phyloP scores from a whole-genome alignment of 2,888 invertebrate species.

The Chrysolina haemoptera region DNA sequence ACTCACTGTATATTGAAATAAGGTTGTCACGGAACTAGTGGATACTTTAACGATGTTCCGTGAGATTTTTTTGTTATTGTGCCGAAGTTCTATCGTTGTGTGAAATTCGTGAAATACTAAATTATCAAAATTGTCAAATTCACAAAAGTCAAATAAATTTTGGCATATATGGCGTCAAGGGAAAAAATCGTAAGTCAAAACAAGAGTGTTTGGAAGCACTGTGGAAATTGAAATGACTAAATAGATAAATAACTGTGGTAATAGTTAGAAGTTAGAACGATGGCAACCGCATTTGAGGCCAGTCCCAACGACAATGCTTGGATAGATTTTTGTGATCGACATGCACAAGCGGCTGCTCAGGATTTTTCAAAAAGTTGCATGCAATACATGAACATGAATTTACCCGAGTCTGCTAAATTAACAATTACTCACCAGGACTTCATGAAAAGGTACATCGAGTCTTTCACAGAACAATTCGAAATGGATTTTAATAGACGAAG shows the following conservation, averaged over 20 bases:
- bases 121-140: conserved; percentile 39
- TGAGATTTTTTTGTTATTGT: too few relatives aligned
- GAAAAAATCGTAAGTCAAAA: conserved; percentile 48
- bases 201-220: conserved; percentile 43
- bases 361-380: conserved; percentile 92
- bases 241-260: conserved; percentile 27
- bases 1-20: too few relatives aligned
- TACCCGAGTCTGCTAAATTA: conserved; percentile 77
- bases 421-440: conserved; percentile 84
- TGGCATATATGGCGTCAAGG: conserved; percentile 46
- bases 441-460: conserved; percentile 86
- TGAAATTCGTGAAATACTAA: too few relatives aligned
- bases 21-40: too few relatives aligned
- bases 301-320: conserved; percentile 68
- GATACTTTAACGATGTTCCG: too few relatives aligned
- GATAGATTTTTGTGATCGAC: conserved; percentile 90
- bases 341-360: conserved; percentile 87
- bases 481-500: conserved; percentile 78
- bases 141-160: conserved; percentile 6
- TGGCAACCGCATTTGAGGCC: conserved; percentile 62
- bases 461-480: conserved; percentile 89
- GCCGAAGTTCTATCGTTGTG: too few relatives aligned
- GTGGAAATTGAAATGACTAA: conserved; percentile 40
- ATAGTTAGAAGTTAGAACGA: conserved; percentile 39
- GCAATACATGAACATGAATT: conserved; percentile 81